Base-by-base conservation (phyloP, 1,140 invertebrate genomes). In the Papilio xuthus region DNA sequence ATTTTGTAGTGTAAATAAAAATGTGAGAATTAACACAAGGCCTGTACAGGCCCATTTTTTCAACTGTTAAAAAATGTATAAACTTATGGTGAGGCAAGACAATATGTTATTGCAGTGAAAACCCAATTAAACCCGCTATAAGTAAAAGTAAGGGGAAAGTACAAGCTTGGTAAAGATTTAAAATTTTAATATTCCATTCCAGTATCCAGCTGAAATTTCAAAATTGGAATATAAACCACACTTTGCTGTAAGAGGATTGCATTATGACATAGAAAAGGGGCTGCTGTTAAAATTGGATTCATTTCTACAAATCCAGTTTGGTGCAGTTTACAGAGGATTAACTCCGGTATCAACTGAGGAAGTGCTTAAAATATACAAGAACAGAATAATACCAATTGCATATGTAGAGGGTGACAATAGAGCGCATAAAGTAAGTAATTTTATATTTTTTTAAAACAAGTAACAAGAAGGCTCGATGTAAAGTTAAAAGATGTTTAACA, bases 191-290 rank as follows among this genome's bases (percentile, higher is more conserved):
- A n/a, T 37, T 70, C 2, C 74, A 78, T 95, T 96, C 79, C 94
- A 99, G 98, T 99, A 99, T 95, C 99, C 99, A 3, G 94, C 96
- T 87, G 97, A 96, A 83, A 98, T 99, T 81, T 89, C 95, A 37
- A 94, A 96, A 75, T 94, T 99, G 67, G 95, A 98, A 84, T 99
- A 99, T 90, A 96, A 97, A 88, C 97, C 97, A 32, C 96, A 97
- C 81, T 99, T 99, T 95, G 98, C 98, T 20, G 97, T 99, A 7
- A 95, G 98, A 78, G 98, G 99, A 77, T 95, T 99, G 9, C 98
- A 99, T 94, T 99, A 98, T 95, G 99, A 99, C 92, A 98, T 99
- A 87, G 97, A 98, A 91, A 98, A 99, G 93, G 98, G 98, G 42
- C 92, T 99, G n/a, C 94, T 99, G 18, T 94, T 99, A 83, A 99